A percentile compares a stretch with the other conserved stretches of the same genome.
Evolutionary conservation across 2,888 invertebrate species (phyloP).

Genomic region (Diaperis boleti): DNA sequence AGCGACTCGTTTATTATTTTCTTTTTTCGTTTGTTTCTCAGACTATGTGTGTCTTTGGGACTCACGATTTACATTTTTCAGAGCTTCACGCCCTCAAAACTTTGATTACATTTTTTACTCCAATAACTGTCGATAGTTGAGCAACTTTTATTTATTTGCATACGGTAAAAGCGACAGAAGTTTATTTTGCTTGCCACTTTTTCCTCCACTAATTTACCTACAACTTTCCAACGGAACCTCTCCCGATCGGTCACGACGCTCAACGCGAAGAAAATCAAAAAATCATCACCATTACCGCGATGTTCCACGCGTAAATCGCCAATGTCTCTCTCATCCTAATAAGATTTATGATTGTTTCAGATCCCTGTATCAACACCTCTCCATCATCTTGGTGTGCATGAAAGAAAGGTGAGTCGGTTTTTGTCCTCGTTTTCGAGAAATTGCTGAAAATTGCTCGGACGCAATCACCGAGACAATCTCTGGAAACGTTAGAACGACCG

Average conservation of each 20-base stretch:
- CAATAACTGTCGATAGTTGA: too few relatives aligned
- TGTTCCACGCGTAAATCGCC: constrained; percentile 1
- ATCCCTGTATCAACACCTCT: constrained; percentile 28
- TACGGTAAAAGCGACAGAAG: too few relatives aligned
- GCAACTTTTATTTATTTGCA: too few relatives aligned
- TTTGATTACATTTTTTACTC: too few relatives aligned
- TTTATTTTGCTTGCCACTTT: too few relatives aligned
- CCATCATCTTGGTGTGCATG: constrained; percentile 17
- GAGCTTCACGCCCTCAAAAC: too few relatives aligned
- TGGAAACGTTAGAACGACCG: constrained; percentile 27
- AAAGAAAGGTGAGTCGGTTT: constrained; percentile 33
- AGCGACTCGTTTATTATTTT: too few relatives aligned
- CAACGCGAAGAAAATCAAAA: not conserved
- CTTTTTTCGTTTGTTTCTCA: too few relatives aligned
- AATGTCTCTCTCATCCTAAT: constrained; percentile 1
- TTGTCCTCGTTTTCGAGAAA: constrained; percentile 25
- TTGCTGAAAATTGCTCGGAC: constrained; percentile 32
- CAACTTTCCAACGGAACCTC: too few relatives aligned
- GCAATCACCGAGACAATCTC: constrained; percentile 34
- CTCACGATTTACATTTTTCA: too few relatives aligned
- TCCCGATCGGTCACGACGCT: not conserved
- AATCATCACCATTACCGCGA: not conserved
- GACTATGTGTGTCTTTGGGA: too few relatives aligned
- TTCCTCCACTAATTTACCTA: too few relatives aligned
- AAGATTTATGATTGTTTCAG: constrained; percentile 34